phyloP scores from a whole-genome alignment of 2,888 invertebrate species.

The Andrena flavipes region DNA sequence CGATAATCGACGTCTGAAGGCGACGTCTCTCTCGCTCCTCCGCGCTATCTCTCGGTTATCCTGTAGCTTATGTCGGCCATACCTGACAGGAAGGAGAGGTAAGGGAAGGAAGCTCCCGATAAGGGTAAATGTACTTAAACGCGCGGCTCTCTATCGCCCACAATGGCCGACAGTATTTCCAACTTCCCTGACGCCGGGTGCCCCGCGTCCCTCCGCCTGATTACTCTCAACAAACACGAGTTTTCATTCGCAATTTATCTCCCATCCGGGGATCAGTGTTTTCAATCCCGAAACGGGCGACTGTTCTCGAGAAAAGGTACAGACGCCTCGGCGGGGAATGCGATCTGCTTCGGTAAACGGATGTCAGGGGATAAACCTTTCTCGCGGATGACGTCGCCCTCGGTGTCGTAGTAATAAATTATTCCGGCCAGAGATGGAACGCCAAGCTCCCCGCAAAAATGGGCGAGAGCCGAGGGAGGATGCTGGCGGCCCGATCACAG shows the following conservation, averaged over 20 bases:
- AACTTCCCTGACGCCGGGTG: neutral
- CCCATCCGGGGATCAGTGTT: too few relatives aligned
- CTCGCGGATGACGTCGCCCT: too few relatives aligned
- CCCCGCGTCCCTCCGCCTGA: neutral
- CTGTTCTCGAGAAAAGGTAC: too few relatives aligned
- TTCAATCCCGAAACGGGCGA: too few relatives aligned
- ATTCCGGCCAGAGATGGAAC: too few relatives aligned
- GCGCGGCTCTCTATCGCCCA: slow-evolving; percentile 23
- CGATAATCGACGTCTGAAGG: slow-evolving; percentile 56
- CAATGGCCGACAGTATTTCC: slow-evolving; percentile 23
- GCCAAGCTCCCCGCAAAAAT: too few relatives aligned
- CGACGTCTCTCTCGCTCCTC: neutral
- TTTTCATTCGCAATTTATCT: too few relatives aligned
- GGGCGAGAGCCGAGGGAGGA: neutral
- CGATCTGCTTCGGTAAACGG: too few relatives aligned
- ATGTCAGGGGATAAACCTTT: too few relatives aligned
- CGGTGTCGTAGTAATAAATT: too few relatives aligned
- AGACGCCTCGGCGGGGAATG: too few relatives aligned
- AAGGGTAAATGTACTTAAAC: slow-evolving; percentile 50
- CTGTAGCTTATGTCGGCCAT: slow-evolving; percentile 58
- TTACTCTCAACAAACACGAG: slow-evolving; percentile 1
- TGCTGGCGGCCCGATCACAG: neutral
- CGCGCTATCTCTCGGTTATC: slow-evolving; percentile 26
- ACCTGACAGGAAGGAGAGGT: slow-evolving; percentile 21
- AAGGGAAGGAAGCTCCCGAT: slow-evolving; percentile 36